Evolutionary conservation across 1,140 invertebrate species (phyloP), one percentile per base, ranked within the genome.

Genomic region (Bombus consobrinus): DNA sequence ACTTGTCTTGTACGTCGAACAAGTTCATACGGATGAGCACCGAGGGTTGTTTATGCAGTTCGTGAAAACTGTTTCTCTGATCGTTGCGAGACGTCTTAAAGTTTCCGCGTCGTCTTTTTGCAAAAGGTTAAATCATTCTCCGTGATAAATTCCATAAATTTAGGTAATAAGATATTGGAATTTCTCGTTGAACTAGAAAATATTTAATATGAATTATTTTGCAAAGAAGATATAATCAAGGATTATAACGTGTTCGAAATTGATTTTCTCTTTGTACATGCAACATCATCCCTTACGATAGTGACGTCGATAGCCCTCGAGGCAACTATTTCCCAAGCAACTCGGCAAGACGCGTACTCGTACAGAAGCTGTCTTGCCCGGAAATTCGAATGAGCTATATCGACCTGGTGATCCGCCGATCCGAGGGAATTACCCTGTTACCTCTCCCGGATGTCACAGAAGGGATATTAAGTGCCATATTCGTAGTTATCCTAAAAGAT

Each of bases 401-500:
- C 86, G 86, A 90, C 73, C 47, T 15, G 37, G 39, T 15, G 75
- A 78, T 13, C 62, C 62, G 68, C 79, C 81, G 73, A 85, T 87
- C 81, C 75, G n/a, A 9, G 87, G 80, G 66, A 90, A 88, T 88
- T 81, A 90, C 71, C 43, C 13, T 1, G 32, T 57, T 57, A 15
- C 32, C 62, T 66, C 5, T 32, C 34, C 66, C 47, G 18, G 18
- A 53, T 53, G 10, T 68, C 47, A 15, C 34, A 28, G 79, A 69
- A 82, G 76, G 82, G 89, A 90, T 85, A 89, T 90, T 85, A 77
- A 90, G 78, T 89, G 88, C 47, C 75, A 83, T 88, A 85, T 78
- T 88, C 59, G 81, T 34, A 53, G 62, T 71, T 32, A 62, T 43
- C 72, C 37, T 32, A 47, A 25, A 39, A 81, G 88, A 90, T 84